phyloP scores from a whole-genome alignment of 2,797 vertebrate species.

The Hydrophis major region DNA sequence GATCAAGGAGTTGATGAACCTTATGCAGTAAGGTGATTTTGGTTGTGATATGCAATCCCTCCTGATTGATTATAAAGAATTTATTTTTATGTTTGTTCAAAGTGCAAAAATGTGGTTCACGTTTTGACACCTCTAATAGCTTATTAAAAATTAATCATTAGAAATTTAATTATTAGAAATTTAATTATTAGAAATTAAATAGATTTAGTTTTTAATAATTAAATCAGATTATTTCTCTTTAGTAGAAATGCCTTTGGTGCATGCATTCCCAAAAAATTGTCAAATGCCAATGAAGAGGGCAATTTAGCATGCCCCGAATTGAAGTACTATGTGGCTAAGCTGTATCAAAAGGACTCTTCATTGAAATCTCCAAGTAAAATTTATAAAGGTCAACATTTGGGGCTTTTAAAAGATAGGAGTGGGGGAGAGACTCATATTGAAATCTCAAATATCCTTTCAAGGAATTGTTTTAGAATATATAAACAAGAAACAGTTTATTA shows the following conservation, averaged over 20 bases:
- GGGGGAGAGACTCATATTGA: background rate
- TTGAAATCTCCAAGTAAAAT: background rate
- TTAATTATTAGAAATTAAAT: no score
- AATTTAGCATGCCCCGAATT: background rate
- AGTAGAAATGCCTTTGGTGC: background rate
- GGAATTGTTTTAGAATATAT: background rate
- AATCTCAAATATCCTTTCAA: background rate
- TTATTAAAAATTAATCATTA: no score
- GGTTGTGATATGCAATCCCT: background rate
- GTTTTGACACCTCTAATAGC: background rate
- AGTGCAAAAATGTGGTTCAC: background rate
- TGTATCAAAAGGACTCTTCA: background rate
- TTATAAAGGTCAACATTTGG: background rate
- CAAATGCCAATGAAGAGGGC: background rate
- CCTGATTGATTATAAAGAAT: background rate
- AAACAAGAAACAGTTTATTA: background rate
- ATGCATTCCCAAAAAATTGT: background rate
- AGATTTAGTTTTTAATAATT: no score
- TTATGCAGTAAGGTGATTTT: background rate
- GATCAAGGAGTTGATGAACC: background rate
- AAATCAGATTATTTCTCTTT: background rate
- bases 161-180: no score
- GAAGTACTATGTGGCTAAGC: background rate
- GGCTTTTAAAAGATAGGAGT: background rate
- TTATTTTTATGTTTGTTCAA: background rate